These are phyloP conservation scores for Campoletis raptor DNA, from an alignment of 2,888 invertebrate species.

Conservation along the genomic window DNA sequence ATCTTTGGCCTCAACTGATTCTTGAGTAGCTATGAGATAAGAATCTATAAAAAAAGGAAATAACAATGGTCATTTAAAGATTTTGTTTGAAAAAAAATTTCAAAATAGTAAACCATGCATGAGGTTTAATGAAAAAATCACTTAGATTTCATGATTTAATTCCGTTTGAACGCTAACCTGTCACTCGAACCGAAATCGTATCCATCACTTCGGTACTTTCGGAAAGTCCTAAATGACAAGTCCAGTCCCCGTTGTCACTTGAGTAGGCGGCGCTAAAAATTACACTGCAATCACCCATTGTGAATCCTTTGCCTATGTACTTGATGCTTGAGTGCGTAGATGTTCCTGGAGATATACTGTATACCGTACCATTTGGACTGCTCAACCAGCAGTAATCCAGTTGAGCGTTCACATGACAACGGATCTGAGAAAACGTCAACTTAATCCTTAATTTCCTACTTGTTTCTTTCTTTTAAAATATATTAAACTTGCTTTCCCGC, in stretches of 20 bases:
- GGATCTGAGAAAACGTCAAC: slow-evolving; percentile 73
- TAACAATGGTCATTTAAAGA: not conserved
- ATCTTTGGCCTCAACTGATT: not conserved
- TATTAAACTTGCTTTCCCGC: not conserved
- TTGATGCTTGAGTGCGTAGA: slow-evolving; percentile 55
- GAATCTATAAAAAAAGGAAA: slow-evolving; percentile 50
- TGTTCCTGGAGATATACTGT: slow-evolving; percentile 69
- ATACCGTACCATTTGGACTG: slow-evolving; percentile 79
- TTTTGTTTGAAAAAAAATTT: not conserved
- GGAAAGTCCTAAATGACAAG: slow-evolving; percentile 77
- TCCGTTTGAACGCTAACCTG: slow-evolving; percentile 74
- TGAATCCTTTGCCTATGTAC: slow-evolving; percentile 77
- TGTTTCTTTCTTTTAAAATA: not conserved
- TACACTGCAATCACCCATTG: slow-evolving; percentile 79
- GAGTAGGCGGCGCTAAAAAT: slow-evolving; percentile 71
- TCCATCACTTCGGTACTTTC: slow-evolving; percentile 73
- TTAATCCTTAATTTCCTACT: not conserved
- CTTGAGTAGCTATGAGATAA: slow-evolving; percentile 44
- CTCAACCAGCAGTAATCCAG: slow-evolving; percentile 80
- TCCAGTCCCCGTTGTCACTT: slow-evolving; percentile 78
- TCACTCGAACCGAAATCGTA: slow-evolving; percentile 74
- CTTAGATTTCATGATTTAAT: not conserved
- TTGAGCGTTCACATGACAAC: slow-evolving; percentile 72
- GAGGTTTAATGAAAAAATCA: not conserved
- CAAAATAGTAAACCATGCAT: not conserved